These are phyloP conservation scores for Hydractinia echinata DNA, from an alignment of 30 jellyfish, hydroid and myxozoan genomes.

Conservation along the genomic window DNA sequence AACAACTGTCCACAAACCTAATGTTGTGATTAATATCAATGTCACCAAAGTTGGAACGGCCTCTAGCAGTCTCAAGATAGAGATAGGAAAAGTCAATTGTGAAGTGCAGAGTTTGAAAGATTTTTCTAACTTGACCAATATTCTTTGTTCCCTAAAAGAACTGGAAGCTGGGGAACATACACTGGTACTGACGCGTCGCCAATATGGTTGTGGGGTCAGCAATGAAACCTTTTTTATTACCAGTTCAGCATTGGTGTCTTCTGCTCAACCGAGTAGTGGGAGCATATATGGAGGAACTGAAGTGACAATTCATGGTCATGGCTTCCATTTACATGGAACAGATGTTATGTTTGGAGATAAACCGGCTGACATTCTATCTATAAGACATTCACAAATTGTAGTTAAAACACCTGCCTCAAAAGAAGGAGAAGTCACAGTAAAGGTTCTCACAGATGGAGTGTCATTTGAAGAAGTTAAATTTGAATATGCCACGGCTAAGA, in stretches of 20 bases:
- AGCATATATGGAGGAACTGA: conserved; percentile 83
- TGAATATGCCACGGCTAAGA: background rate
- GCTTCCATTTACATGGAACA: conserved; percentile 46
- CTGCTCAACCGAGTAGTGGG: conserved; percentile 33
- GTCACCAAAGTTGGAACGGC: background rate
- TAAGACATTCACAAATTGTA: background rate
- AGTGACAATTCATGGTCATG: conserved; percentile 62
- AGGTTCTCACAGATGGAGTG: conserved; percentile 18
- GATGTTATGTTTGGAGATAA: conserved; percentile 19
- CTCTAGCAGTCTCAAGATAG: background rate
- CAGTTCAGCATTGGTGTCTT: background rate
- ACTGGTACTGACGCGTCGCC: conserved; percentile 19
- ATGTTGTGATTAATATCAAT: background rate
- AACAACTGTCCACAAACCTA: background rate
- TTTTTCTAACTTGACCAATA: conserved; percentile 8
- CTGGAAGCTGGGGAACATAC: conserved; percentile 61
- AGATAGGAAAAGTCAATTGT: conserved; percentile 30
- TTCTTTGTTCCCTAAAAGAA: conserved; percentile 40
- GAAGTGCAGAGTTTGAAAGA: conserved; percentile 14
- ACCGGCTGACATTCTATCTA: conserved; percentile 28
- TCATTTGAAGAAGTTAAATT: conserved; percentile 18
- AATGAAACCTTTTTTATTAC: background rate
- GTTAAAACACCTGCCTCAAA: conserved; percentile 39
- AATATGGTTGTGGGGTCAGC: conserved; percentile 46
- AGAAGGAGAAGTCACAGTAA: conserved; percentile 21